Percentiles rank a stretch among this genome's conserved stretches.
phyloP scores from a whole-genome alignment of 2,888 invertebrate genomes.

The Macrosoma leucophasiata region DNA sequence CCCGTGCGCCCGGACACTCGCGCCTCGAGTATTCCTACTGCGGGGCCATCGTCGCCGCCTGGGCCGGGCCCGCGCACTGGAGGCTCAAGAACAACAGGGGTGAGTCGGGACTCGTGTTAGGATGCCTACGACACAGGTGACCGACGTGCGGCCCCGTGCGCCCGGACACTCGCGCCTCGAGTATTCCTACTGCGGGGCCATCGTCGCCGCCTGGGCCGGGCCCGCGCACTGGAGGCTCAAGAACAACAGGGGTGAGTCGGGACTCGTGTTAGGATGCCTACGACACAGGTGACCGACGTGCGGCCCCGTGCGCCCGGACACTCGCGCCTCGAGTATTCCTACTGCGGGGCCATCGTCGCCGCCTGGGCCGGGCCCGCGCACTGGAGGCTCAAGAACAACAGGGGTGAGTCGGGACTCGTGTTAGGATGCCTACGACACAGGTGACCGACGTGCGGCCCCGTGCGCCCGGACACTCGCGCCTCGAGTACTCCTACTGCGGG shows the following conservation, averaged over 20 bases:
- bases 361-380: conserved; percentile 90
- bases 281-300: conserved; percentile 68
- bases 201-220: conserved; percentile 82
- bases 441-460: conserved; percentile 75
- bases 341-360: conserved; percentile 72
- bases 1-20: conserved; percentile 58
- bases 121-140: no score
- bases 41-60: conserved; percentile 74
- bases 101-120: no score
- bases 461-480: conserved; percentile 52
- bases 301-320: conserved; percentile 66
- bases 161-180: conserved; percentile 70
- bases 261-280: no score
- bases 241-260: no score
- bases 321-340: conserved; percentile 81
- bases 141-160: conserved; percentile 73
- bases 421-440: no score
- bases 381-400: conserved; percentile 92
- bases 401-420: no score
- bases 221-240: conserved; percentile 89
- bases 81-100: no score
- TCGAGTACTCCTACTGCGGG: conserved; percentile 81
- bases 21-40: conserved; percentile 83
- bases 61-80: conserved; percentile 92
- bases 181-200: conserved; percentile 80